Evolutionary conservation across 2,888 invertebrate species (phyloP), one percentile per base, ranked within the genome.

Genomic region (Tholera decimalis): DNA sequence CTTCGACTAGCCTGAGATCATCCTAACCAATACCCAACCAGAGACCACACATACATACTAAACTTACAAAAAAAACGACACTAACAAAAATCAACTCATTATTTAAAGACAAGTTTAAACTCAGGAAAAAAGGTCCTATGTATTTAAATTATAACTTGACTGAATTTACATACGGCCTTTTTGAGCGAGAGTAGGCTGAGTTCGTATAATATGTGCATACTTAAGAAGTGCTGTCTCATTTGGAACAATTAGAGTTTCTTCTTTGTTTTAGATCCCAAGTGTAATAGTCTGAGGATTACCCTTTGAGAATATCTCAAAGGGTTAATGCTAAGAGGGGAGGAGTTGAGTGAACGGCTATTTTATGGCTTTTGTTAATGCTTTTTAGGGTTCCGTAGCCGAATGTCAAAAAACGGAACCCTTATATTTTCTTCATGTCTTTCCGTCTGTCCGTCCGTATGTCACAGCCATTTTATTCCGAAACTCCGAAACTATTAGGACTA

Each of bases 161-260:
- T 72, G 73, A 51, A 84, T 83, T 80, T 74, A 61, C 83, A 86
- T 71, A 78, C 66, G 60, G 63, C 71, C 56, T 69, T 72, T 72
- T 70, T 49, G 79, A 81, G 73, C 65, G 68, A 72, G 78, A 59
- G 53, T 53, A 68, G 65, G 62, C 56, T 46, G 53, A 26, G 53
- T 50, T 66, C 30, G 44, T 76, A 69, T 73, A 85, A 86, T 91
- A 92, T 93, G 92, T 89, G 89, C 93, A 93, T 92, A 90, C 86
- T 82, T 88, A 87, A 89, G 76, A 83, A 87, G 82, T 79, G 92
- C 90, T 75, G 62, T 80, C 82, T 94, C 94, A 93, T 91, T 85
- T 83, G 73, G 66, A 88, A 93, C 92, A 93, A 93, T 94, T 93
- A 93, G 89, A 68, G 83, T 68, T 55, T 57, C 28, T 54, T 64